Evolutionary conservation across 92 coral and sea anemone species (phyloP), one percentile per base, ranked within the genome.

Genomic region (Zoanthus sociatus): DNA sequence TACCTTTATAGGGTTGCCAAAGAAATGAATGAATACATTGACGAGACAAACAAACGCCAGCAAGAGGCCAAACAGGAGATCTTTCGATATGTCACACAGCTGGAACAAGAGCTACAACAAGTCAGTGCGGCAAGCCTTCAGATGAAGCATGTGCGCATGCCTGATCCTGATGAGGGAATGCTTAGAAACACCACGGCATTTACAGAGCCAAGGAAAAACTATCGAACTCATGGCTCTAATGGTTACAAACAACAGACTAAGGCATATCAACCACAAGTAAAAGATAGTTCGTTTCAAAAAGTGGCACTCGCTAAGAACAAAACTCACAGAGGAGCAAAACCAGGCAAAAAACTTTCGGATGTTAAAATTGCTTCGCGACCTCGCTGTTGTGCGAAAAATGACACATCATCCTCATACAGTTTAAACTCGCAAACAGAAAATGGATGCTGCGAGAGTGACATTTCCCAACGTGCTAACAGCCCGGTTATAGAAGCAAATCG

Each of bases 11-110:
- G 97, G 44, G 83, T 86, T 79, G 88, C 92, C 26, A 89, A 90
- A 44, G 82, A 91, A 61, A 92, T 94, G 94, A 93, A 94, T 47
- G 93, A 92, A 21, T 81, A 77, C 81, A 90, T 93, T 18, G 78
- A 86, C 47, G 90, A 94, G 26, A 92, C 93, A 18, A 94, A 94
- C 90, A 79, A 87, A 46, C 90, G 88, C 56, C 98, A 94, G 61
- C 47, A 83, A 16, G 87, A 83, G 30, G 93, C 95, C 17, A 89
- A 91, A 21, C 86, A 87, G 31, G 92, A 94, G 77, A 87, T 94
- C 12, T 81, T 94, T 46, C 87, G 86, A 17, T 92, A 92, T 77
- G 87, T 94, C 32, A 74, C 77, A 44, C 68, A 71, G 66, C 90
- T 94, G 14, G 98, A 94, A 86, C 16, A 66, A 18, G 91, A 93